Conservation (phyloP, 2,113 vertebrate genomes). For the Thymallus thymallus region DNA sequence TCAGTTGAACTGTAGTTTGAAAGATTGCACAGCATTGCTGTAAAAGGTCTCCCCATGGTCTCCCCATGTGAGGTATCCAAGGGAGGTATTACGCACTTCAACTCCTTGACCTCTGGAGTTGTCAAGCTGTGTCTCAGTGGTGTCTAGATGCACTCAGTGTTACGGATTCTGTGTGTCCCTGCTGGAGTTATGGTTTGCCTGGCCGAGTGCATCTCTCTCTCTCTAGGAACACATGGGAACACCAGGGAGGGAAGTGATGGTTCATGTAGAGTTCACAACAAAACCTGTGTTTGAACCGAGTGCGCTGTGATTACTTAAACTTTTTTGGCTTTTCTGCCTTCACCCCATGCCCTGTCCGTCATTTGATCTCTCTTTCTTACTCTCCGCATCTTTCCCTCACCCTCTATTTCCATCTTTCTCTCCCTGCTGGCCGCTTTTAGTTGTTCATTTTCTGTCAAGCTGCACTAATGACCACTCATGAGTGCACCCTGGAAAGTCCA, state of each 20-base stretch:
- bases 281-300: conserved; percentile 1
- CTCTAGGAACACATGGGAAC: not conserved
- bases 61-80: too few species aligned
- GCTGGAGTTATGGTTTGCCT: not conserved
- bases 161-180: not conserved
- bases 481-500: too few species aligned
- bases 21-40: too few species aligned
- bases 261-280: not conserved
- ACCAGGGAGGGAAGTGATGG: not conserved
- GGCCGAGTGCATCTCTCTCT: not conserved
- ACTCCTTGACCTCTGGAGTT: not conserved
- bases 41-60: too few species aligned
- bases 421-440: too few species aligned
- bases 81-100: too few species aligned
- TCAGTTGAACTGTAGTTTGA: too few species aligned
- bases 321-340: not conserved
- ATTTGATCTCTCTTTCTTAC: not conserved
- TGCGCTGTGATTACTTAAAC: not conserved
- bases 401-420: too few species aligned
- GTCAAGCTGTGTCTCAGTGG: not conserved
- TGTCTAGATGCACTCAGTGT: not conserved
- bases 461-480: too few species aligned
- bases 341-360: not conserved
- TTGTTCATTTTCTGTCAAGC: too few species aligned
- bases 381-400: not conserved